These are phyloP conservation scores for Chiloscyllium punctatum DNA, from an alignment of 2,797 vertebrate genomes.

Conservation along the genomic window DNA sequence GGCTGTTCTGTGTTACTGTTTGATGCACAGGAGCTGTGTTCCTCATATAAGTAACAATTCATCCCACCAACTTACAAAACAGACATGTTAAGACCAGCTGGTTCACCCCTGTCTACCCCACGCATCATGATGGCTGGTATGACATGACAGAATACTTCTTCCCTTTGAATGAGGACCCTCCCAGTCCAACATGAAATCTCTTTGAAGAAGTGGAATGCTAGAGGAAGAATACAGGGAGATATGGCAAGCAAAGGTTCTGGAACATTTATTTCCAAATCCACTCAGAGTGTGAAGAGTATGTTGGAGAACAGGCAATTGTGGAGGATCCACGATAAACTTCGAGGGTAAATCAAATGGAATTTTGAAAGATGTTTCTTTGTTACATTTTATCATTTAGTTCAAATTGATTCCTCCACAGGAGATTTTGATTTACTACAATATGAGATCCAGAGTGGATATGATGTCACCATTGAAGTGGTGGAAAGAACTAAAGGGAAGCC, in stretches of 20 bases:
- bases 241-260: neutral
- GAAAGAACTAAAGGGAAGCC: constrained; percentile 65
- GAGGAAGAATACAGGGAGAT: neutral
- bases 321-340: neutral
- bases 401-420: constrained; percentile 52
- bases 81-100: neutral
- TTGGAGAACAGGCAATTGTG: too few relatives aligned
- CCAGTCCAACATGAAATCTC: neutral
- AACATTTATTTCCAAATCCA: neutral
- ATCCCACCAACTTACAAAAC: neutral
- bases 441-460: constrained; percentile 50
- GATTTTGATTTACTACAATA: constrained; percentile 63
- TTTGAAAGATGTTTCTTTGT: neutral
- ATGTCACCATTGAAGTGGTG: constrained; percentile 54
- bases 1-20: neutral
- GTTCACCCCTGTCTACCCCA: too few relatives aligned
- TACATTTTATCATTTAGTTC: neutral
- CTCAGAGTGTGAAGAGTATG: too few relatives aligned
- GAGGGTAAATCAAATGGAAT: neutral
- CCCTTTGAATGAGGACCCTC: neutral
- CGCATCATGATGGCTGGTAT: neutral
- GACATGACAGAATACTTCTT: neutral
- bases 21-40: neutral
- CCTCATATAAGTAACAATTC: neutral
- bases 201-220: neutral